Percentiles rank a stretch among this genome's conserved stretches.
Evolutionary conservation across 2,797 vertebrate genomes (phyloP).

Genomic region (Syngnathus acus): DNA sequence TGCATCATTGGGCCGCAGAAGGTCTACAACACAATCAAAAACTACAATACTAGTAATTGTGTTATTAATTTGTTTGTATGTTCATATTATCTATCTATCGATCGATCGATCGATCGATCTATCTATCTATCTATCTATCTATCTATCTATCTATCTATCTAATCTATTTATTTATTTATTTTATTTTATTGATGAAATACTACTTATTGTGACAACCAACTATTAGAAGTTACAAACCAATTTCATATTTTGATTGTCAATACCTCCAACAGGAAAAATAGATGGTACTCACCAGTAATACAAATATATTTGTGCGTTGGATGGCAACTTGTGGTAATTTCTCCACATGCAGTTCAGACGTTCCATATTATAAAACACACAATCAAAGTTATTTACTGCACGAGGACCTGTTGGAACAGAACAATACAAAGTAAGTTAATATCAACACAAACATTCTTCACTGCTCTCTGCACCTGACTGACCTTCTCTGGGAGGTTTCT

Average conservation of each 20-base stretch:
- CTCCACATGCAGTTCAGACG: slow-evolving; percentile 61
- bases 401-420: slow-evolving; percentile 25
- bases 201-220: too few species aligned
- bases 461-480: slow-evolving; percentile 1
- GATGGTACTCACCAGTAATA: slow-evolving; percentile 61
- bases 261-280: neutral
- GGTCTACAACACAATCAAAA: too few species aligned
- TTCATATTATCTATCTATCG: too few species aligned
- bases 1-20: too few species aligned
- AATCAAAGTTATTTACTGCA: slow-evolving; percentile 45
- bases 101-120: too few species aligned
- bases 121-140: too few species aligned
- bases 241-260: neutral
- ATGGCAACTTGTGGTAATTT: slow-evolving; percentile 18
- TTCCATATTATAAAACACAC: slow-evolving; percentile 59
- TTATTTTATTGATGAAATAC: too few species aligned
- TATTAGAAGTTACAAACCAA: neutral
- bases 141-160: too few species aligned
- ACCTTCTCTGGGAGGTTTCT: slow-evolving; percentile 47
- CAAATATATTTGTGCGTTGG: slow-evolving; percentile 35
- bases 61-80: too few species aligned
- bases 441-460: neutral
- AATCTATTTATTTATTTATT: too few species aligned
- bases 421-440: neutral
- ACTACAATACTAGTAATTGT: too few species aligned